These are phyloP conservation scores for Amniataba percoides DNA, from an alignment of 2,797 vertebrate species.

Conservation along the genomic window DNA sequence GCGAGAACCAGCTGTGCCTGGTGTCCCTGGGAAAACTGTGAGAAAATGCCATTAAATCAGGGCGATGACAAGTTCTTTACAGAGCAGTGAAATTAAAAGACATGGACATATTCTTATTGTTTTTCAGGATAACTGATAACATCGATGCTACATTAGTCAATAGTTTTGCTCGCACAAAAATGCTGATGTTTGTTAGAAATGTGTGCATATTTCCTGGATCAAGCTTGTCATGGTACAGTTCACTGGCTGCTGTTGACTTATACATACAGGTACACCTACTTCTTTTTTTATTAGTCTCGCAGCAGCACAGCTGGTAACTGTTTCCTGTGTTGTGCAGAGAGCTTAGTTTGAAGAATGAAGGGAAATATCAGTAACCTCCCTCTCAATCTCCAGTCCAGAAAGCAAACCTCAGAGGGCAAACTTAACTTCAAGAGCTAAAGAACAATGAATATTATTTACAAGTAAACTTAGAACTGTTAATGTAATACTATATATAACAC, in stretches of 20 bases:
- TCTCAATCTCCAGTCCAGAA: not conserved
- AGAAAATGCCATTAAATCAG: conserved; percentile 43
- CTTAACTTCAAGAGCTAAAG: not conserved
- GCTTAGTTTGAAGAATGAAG: conserved; percentile 19
- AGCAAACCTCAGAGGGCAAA: not conserved
- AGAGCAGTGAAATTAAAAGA: not conserved
- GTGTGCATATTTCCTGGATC: not conserved
- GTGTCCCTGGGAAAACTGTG: conserved; percentile 24
- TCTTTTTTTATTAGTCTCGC: conserved; percentile 8
- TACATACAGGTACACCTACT: conserved; percentile 2
- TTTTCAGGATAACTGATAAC: not conserved
- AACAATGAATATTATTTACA: not conserved
- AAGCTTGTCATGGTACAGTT: not conserved
- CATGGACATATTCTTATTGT: not conserved
- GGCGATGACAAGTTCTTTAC: conserved; percentile 9
- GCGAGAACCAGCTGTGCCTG: conserved; percentile 72
- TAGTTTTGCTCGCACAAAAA: not conserved
- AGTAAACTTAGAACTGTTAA: not conserved
- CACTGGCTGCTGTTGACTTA: conserved; percentile 1
- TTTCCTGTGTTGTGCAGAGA: conserved; percentile 47
- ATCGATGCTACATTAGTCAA: not conserved
- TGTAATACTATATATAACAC: no score
- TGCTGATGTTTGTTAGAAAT: not conserved
- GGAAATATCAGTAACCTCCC: conserved; percentile 36
- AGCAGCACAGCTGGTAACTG: conserved; percentile 38